Evolutionary conservation across 2,797 vertebrate species (phyloP).

Genomic region (Graptemys geographica): DNA sequence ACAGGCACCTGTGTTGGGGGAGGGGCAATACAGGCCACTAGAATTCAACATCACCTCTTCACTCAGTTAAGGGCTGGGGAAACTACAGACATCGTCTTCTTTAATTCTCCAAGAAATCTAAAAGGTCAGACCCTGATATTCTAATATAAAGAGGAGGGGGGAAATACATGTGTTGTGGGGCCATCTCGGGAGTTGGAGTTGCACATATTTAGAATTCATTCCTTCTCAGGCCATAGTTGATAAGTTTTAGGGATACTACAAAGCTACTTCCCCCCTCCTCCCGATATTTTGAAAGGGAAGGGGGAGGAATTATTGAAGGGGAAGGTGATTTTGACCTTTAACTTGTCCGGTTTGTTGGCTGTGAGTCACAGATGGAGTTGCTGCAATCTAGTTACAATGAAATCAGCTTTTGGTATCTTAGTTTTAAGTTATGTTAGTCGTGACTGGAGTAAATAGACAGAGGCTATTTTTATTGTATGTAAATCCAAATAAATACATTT

Average conservation of each 20-base stretch:
- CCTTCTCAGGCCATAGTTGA: neutral
- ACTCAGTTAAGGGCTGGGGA: neutral
- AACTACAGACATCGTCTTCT: neutral
- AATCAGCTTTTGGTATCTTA: neutral
- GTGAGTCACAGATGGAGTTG: neutral
- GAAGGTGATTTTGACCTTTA: slow-evolving; percentile 9
- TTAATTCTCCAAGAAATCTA: neutral
- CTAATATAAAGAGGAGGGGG: neutral
- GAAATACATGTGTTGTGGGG: neutral
- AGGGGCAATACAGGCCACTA: neutral
- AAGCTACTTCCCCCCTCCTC: neutral
- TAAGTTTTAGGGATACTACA: neutral
- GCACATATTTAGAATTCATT: neutral
- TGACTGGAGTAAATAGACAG: neutral
- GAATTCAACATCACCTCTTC: neutral
- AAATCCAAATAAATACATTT: neutral
- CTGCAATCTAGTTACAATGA: neutral
- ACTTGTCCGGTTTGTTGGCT: neutral
- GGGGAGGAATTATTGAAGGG: neutral
- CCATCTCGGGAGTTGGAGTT: neutral
- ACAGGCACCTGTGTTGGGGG: neutral
- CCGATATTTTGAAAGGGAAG: neutral
- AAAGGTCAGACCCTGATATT: neutral
- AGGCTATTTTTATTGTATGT: neutral
- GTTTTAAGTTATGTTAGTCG: neutral